A percentile compares a stretch with the other conserved stretches of the same genome.
Evolutionary conservation across 2,888 invertebrate species (phyloP).

Genomic region (Euclidia mi): DNA sequence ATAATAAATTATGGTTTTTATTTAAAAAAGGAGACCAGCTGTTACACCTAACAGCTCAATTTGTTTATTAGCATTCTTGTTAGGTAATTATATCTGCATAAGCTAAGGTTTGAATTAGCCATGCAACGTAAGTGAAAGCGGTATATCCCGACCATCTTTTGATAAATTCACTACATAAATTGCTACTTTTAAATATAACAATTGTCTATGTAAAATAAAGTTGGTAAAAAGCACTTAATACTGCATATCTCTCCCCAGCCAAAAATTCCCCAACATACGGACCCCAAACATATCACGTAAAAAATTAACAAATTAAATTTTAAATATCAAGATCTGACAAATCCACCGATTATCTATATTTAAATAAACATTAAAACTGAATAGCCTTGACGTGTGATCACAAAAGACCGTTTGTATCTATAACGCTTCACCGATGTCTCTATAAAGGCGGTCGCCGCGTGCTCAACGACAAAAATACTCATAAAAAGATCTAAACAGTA

Average conservation of each 20-base stretch:
- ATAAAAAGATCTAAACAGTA: constrained; percentile 83
- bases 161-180: too few species aligned
- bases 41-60: too few species aligned
- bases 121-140: too few species aligned
- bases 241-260: background rate
- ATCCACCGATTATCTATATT: constrained; percentile 75
- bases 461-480: constrained; percentile 83
- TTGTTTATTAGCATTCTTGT: too few species aligned
- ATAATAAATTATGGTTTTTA: too few species aligned
- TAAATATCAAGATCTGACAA: constrained; percentile 54
- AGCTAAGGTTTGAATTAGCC: too few species aligned
- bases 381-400: constrained; percentile 76
- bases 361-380: constrained; percentile 85
- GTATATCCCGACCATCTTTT: too few species aligned
- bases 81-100: too few species aligned
- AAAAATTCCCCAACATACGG: constrained; percentile 10
- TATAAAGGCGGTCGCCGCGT: constrained; percentile 82
- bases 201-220: too few species aligned
- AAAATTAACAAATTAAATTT: constrained; percentile 54
- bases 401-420: constrained; percentile 75
- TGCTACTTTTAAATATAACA: too few species aligned
- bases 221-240: background rate
- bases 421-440: constrained; percentile 80
- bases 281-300: constrained; percentile 30
- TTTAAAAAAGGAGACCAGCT: too few species aligned